Evolutionary conservation across 1,140 invertebrate genomes (phyloP), one percentile per base, ranked within the genome.

Genomic region (Melitaea cinxia): DNA sequence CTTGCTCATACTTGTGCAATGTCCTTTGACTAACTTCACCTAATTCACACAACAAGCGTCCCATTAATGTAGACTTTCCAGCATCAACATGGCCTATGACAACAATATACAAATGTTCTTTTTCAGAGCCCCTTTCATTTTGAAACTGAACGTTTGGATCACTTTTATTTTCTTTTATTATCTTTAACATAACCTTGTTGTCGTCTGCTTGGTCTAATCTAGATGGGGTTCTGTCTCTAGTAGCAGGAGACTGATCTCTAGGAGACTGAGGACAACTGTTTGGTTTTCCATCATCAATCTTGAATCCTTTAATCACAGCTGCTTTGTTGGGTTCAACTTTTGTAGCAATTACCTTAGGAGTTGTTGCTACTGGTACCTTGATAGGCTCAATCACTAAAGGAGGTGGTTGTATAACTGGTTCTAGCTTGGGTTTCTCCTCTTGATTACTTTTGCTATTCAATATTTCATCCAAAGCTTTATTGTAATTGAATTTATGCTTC

Each of bases 41-140:
- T 15, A 99, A 88, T 70, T 96, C 94, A 81, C 95, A 99, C 0
- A 99, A 90, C 10, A 99, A 85, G 83, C 99, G 96, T 0, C 99
- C 99, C 95, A 99, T 98, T 14, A 99, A 84, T 0, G 99, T 99
- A 80, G 97, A 99, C 91, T 99, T 99, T 0, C 99, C 99, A 65
- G 98, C 98, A 93, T 99, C 99, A 3, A 99, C 99, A 93, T 99
- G 99, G 42, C 99, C 99, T 77, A 99, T 97, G 0, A 99, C 97
- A 70, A 99, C 96, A 85, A 99, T 93, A 85, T 99, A 98, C 42
- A 99, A 92, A 73, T 97, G 94, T 50, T 96, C 95, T 77, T 99
- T 99, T 10, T 93, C 93, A 14, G 92, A 91, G 0, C 93, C 94
- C 67, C 96, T 92, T 83, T 97, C 95, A 78, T 94, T 95, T 56